A percentile compares a stretch with the other conserved stretches of the same genome.
Evolutionary conservation across 1,140 invertebrate species (phyloP).

Genomic region (Tetramorium simillimum): DNA sequence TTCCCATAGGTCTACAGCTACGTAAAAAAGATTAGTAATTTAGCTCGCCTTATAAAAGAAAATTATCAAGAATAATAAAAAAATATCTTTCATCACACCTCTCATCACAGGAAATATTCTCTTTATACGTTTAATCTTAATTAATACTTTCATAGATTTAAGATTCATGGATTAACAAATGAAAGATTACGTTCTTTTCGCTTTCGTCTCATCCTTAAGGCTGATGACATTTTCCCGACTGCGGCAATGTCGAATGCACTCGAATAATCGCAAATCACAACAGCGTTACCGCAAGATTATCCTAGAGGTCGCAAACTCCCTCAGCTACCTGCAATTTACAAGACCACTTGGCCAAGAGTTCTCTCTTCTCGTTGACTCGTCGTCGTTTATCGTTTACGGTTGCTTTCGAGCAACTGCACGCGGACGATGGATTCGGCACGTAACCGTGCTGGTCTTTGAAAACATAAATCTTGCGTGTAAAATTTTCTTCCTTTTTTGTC

Average conservation of each 20-base stretch:
- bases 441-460: not conserved
- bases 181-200: not conserved
- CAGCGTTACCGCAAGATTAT: constrained; percentile 56
- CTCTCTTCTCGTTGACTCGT: constrained; percentile 7
- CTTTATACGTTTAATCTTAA: not conserved
- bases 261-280: constrained; percentile 54
- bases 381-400: constrained; percentile 3
- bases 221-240: not conserved
- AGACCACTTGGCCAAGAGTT: constrained; percentile 17
- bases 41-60: not conserved
- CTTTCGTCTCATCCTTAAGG: not conserved
- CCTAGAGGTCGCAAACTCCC: constrained; percentile 46
- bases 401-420: not conserved
- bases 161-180: not conserved
- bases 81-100: not conserved
- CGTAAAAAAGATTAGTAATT: not conserved
- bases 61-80: not conserved
- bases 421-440: constrained; percentile 6
- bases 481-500: not conserved
- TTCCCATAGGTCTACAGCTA: not conserved
- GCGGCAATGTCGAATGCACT: not conserved
- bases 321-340: constrained; percentile 51
- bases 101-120: not conserved
- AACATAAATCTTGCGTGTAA: not conserved
- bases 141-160: not conserved